A percentile compares a stretch with the other conserved stretches of the same genome.
These are phyloP conservation scores for Pangasius djambal DNA, from an alignment of 2,797 vertebrate genomes.

Conservation along the genomic window DNA sequence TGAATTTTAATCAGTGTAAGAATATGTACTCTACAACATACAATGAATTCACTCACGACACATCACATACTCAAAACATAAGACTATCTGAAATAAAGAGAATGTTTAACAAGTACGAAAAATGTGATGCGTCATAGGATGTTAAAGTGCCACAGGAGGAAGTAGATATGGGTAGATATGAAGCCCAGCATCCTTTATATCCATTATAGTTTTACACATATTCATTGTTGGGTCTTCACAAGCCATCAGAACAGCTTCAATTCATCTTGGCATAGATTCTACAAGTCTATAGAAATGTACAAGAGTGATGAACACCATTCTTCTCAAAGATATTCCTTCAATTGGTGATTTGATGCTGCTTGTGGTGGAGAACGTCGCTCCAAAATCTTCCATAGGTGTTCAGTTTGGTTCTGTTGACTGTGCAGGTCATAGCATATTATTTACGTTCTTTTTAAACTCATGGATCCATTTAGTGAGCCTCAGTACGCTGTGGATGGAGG, in stretches of 20 bases:
- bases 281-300: not conserved
- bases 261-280: not conserved
- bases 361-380: not conserved
- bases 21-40: not conserved
- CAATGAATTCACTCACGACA: not conserved
- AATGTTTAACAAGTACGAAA: not conserved
- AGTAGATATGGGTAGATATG: not conserved
- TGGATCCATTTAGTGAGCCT: not conserved
- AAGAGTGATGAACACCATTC: not conserved
- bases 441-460: not conserved
- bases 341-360: not conserved
- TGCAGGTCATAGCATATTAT: not conserved
- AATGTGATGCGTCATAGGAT: not conserved
- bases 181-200: not conserved
- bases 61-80: not conserved
- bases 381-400: not conserved
- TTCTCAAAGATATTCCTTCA: not conserved
- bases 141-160: slow-evolving; percentile 5
- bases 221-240: not conserved
- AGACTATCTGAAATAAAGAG: not conserved
- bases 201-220: not conserved
- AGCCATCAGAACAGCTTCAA: not conserved
- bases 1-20: not conserved
- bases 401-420: not conserved
- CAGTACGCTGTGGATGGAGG: not conserved